Evolutionary conservation across 2,113 vertebrate genomes (phyloP), one percentile per base, ranked within the genome.

Genomic region (Marmota flaviventris): DNA sequence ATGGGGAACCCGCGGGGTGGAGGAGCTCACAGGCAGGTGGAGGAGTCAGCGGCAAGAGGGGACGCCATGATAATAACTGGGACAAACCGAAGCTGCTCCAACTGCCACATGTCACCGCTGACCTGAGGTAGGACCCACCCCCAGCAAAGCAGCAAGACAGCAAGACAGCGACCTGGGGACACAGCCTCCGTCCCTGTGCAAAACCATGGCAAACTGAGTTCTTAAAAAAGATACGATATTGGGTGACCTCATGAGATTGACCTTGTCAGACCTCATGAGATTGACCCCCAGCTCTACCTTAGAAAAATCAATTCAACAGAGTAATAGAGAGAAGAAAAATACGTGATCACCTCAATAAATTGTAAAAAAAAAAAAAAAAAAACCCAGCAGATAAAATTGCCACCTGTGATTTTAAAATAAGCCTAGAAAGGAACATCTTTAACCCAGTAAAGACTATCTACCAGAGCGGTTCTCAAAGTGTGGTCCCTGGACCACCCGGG

Each of bases 61-160:
- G 2, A 32, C 0, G 1, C 22, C 4, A 0, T 1, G 39, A 0
- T 9, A 5, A 65, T 16, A n/a, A 24, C 25, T 25, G 4, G 24
- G 24, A 29, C 25, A 9, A 34, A 5, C 13, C 17, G 29, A 7
- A 34, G 32, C 6, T 27, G 12, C 11, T 4, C 11, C 11, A 11
- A n/a, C 76, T 39, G 4, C 85, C 0, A 0, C 0, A 24, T 53
- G 42, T 9, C 6, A 0, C 8, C 37, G 9, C 29, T 56, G 17
- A 11, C 37, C 83, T 24, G 45, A 51, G 77, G 25, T 12, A 3
- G 29, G 29, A 13, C 0, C 34, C 0, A 0, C 5, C 0, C 29
- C 42, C 11, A 56, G 12, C 25, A 48, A 24, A 32, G 34, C 9
- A 34, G n/a, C 17, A 1, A 0, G 9, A 61, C 53, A 48, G n/a